phyloP scores from a whole-genome alignment of 2,113 vertebrate species.

The Gopherus evgoodei region DNA sequence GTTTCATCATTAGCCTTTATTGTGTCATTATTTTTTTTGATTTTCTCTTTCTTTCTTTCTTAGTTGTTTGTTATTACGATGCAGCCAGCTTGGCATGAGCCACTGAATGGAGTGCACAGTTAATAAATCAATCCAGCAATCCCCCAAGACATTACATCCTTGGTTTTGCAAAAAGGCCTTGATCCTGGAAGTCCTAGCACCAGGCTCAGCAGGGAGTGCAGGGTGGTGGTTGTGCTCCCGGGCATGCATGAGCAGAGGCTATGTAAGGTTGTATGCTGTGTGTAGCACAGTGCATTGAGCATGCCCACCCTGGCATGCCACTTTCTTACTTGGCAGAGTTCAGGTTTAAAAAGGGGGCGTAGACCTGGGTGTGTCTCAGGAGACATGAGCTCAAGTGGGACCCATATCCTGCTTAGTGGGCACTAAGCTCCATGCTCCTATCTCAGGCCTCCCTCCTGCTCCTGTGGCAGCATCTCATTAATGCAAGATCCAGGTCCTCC shows the following conservation, averaged over 20 bases:
- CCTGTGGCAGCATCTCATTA: not conserved
- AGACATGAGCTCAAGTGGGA: not conserved
- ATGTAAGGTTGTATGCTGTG: accelerated
- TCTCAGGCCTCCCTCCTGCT: not conserved
- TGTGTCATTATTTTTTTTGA: not conserved
- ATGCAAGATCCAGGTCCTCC: not conserved
- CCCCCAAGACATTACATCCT: not conserved
- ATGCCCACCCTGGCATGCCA: not conserved
- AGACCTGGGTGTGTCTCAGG: not conserved
- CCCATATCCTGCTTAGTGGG: not conserved
- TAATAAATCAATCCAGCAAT: not conserved
- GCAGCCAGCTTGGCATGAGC: not conserved
- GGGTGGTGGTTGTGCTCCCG: not conserved
- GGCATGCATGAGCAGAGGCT: not conserved
- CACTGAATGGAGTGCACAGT: not conserved
- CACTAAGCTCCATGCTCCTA: not conserved
- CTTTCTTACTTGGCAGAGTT: not conserved
- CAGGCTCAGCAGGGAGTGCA: not conserved
- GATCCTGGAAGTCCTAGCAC: not conserved
- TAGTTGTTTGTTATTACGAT: not conserved
- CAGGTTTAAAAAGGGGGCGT: not conserved
- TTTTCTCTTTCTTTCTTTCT: too few relatives aligned
- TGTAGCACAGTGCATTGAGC: accelerated
- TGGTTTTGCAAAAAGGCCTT: not conserved
- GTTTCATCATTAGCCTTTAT: not conserved